Conservation (phyloP, 2,797 vertebrate genomes). For the Molothrus aeneus region DNA sequence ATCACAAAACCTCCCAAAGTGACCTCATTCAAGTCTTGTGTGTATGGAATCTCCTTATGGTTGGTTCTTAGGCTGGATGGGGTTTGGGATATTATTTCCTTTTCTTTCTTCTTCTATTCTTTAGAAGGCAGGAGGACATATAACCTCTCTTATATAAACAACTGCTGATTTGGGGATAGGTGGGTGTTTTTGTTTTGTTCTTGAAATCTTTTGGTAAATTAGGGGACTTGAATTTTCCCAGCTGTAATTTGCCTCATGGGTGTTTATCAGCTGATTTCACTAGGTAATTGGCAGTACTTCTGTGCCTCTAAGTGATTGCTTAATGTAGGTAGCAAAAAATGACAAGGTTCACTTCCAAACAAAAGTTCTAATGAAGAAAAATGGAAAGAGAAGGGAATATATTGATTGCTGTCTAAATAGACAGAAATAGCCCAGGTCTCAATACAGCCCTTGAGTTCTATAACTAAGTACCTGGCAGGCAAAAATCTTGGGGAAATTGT, state of each 20-base stretch:
- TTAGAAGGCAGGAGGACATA: not conserved
- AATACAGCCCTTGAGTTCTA: not conserved
- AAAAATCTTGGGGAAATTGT: not conserved
- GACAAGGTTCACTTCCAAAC: not conserved
- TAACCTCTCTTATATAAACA: not conserved
- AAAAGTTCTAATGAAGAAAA: constrained; percentile 6
- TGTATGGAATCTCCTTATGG: not conserved
- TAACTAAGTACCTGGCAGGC: not conserved
- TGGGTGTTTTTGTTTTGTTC: not conserved
- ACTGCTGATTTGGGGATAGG: not conserved
- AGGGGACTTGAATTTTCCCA: not conserved
- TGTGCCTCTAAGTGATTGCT: not conserved
- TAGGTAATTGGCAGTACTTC: not conserved
- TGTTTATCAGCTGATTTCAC: not conserved
- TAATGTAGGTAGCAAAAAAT: not conserved
- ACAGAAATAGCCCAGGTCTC: not conserved
- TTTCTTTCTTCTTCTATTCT: not conserved
- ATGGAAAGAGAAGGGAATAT: not conserved
- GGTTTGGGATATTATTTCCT: not conserved
- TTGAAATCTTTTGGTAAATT: not conserved
- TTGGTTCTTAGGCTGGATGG: not conserved
- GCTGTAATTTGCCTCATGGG: not conserved
- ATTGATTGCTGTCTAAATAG: not conserved
- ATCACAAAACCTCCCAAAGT: not conserved
- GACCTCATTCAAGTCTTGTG: not conserved